phyloP scores from a whole-genome alignment of 2,888 invertebrate species.

The Caradrina clavipalpis region DNA sequence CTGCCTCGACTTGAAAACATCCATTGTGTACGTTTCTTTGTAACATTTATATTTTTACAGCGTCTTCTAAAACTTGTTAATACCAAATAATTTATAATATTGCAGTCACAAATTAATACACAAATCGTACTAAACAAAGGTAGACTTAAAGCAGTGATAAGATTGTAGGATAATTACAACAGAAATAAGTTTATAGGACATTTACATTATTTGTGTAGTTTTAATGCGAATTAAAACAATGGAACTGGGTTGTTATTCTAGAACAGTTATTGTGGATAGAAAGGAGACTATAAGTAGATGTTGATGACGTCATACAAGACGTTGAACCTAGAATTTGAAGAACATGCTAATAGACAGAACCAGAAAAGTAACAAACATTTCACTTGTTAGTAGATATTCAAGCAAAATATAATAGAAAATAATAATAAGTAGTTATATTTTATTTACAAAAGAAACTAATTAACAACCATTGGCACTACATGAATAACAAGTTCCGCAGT shows the following conservation, averaged over 20 bases:
- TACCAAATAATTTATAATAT: constrained; percentile 25
- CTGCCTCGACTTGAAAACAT: background rate
- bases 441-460: constrained; percentile 72
- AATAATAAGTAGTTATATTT: constrained; percentile 41
- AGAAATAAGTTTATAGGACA: constrained; percentile 29
- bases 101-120: constrained; percentile 12
- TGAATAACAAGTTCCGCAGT: constrained; percentile 72
- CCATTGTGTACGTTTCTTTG: background rate
- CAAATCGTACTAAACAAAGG: constrained; percentile 12
- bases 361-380: constrained; percentile 20
- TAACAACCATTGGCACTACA: constrained; percentile 84
- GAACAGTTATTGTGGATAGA: constrained; percentile 21
- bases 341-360: constrained; percentile 23
- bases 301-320: constrained; percentile 16
- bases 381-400: constrained; percentile 47
- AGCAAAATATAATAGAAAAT: constrained; percentile 42
- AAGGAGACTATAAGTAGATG: constrained; percentile 19
- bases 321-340: constrained; percentile 33
- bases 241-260: constrained; percentile 22
- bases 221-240: constrained; percentile 37
- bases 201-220: constrained; percentile 5
- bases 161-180: constrained; percentile 11
- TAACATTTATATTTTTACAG: constrained; percentile 1
- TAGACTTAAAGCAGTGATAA: constrained; percentile 9
- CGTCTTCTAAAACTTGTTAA: background rate